Conservation (phyloP, 2,113 vertebrate species). For the Oriolus oriolus region DNA sequence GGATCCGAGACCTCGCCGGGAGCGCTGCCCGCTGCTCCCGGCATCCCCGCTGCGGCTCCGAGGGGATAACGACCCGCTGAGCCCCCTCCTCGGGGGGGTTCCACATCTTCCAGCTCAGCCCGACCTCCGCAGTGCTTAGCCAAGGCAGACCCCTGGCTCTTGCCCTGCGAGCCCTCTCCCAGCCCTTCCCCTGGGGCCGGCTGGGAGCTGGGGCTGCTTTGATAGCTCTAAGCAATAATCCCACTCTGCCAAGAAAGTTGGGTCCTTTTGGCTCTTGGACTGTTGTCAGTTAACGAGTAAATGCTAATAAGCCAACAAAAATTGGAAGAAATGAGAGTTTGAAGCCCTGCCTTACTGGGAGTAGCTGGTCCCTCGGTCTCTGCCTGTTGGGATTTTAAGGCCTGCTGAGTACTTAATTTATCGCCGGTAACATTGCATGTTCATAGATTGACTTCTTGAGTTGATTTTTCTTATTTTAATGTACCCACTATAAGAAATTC, state of each 20-base stretch:
- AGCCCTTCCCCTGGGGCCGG: not conserved
- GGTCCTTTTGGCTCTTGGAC: slow-evolving; percentile 60
- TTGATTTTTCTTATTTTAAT: not conserved
- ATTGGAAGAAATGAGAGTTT: slow-evolving; percentile 6
- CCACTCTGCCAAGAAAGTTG: slow-evolving; percentile 43
- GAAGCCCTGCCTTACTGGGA: slow-evolving; percentile 55
- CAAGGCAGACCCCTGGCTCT: not conserved
- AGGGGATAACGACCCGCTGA: not conserved
- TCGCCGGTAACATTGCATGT: slow-evolving; percentile 70
- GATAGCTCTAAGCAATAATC: slow-evolving; percentile 72
- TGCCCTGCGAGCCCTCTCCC: not conserved
- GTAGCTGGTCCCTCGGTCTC: slow-evolving; percentile 41
- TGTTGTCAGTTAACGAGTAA: slow-evolving; percentile 15
- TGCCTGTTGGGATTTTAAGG: slow-evolving; percentile 71
- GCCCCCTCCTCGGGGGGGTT: not conserved
- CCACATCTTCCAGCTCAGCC: slow-evolving; percentile 15
- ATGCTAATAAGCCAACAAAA: not conserved
- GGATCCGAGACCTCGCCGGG: not conserved
- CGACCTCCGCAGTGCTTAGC: not conserved
- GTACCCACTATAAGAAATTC: slow-evolving; percentile 53
- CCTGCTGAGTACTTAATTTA: slow-evolving; percentile 65
- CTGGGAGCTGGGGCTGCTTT: slow-evolving; percentile 18
- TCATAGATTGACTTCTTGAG: slow-evolving; percentile 41
- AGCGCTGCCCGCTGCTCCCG: not conserved
- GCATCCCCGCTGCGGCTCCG: not conserved